Percentiles rank a stretch among this genome's conserved stretches.
phyloP scores from a whole-genome alignment of 2,888 invertebrate genomes.

The Stenodera caucasica region DNA sequence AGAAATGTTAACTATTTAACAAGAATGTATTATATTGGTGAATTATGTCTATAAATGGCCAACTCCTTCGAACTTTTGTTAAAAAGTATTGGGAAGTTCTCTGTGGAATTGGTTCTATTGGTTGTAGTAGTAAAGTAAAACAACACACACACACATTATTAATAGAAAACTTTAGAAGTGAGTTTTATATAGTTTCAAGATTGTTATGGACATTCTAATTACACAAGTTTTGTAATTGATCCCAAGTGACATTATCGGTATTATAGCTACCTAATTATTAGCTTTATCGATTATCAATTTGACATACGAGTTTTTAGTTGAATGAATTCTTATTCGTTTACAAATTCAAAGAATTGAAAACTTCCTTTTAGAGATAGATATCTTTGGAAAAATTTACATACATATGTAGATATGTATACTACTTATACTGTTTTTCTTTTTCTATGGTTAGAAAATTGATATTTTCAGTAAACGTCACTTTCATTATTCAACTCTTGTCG shows the following conservation, averaged over 20 bases:
- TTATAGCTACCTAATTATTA: no score
- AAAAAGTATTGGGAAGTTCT: not conserved
- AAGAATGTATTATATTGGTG: not conserved
- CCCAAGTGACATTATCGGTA: not conserved
- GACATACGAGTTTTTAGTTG: no score
- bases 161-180: not conserved
- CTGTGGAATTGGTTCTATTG: not conserved
- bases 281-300: no score
- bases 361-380: no score
- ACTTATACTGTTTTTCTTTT: no score
- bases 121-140: not conserved
- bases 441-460: no score
- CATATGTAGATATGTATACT: no score
- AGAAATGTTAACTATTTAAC: not conserved
- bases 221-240: not conserved
- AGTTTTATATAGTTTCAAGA: not conserved
- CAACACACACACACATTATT: not conserved
- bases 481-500: no score
- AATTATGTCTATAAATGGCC: conserved; percentile 1
- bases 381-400: no score
- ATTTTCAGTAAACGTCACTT: no score
- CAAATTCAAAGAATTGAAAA: no score
- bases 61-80: not conserved
- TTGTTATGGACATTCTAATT: not conserved
- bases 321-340: no score